Base-by-base conservation (phyloP, 1,140 invertebrate species). In the Diplogasteroides magnus region DNA sequence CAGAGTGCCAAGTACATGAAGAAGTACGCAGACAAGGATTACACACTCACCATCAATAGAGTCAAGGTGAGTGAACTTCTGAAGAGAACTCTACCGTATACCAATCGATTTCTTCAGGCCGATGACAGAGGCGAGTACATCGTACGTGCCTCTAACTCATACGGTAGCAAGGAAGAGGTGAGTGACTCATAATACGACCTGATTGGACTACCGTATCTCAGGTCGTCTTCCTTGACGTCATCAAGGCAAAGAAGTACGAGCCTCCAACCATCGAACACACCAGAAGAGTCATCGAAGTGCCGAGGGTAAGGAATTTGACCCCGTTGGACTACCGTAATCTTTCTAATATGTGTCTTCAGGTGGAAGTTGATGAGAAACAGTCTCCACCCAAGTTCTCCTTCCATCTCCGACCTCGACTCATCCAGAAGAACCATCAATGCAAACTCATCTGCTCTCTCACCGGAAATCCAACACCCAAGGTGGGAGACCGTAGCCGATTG, bases 1-100 rank as follows among this genome's bases (percentile, higher is more conserved):
- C 96, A 98, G 85, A 96, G 93, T 76, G 93, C 97, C 28, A 99
- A 99, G 85, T 96, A 94, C 84, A 98, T 98, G 94, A 98, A 98
- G 86, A 89, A 94, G 74, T 98, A 98, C 82, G 86, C 89, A 31
- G 92, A 91, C 48, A 93, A 96, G 74, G 93, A 98, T 82, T 98
- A 94, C 83, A 94, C 94, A 78, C 94, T 99, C 82, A 90, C 96
- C 59, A 97, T 99, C 72, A 98, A 97, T 84, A 88, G 96, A 76
- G 90, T 91, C 11, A 97, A 94, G 84, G 83, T 94, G 67, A 6
- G 37, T 48, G n/a, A n/a, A n/a, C n/a, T n/a, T n/a, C n/a, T n/a
- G 91, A 93, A 74, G 95, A 99, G 83, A 89, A 93, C 81, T 6
- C 19, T 48, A 48, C 37, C 6, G 37, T 48, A 48, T 48, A 6